A percentile compares a stretch with the other conserved stretches of the same genome.
phyloP scores from a whole-genome alignment of 2,113 vertebrate species.

The Thinocorus orbignyianus region DNA sequence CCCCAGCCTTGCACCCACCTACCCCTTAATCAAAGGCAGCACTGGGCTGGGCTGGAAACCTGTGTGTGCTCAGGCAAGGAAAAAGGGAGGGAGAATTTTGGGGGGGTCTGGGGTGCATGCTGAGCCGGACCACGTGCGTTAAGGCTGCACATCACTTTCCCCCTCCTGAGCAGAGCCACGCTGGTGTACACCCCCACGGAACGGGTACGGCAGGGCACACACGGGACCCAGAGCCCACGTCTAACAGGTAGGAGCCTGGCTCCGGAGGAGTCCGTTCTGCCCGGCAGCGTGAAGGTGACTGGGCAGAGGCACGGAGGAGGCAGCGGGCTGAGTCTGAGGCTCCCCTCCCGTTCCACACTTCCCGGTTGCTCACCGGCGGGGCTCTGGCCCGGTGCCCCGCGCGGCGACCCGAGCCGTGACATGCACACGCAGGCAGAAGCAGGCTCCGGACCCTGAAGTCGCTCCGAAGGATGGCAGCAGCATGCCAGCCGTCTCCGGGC shows the following conservation, averaged over 20 bases:
- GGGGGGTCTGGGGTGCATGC: rapidly evolving
- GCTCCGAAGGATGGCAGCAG: not conserved
- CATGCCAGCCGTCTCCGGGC: not conserved
- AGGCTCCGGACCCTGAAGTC: not conserved
- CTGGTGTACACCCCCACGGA: not conserved
- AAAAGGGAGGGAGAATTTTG: not conserved
- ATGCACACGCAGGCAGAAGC: not conserved
- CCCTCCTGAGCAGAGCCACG: not conserved
- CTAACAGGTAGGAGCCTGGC: not conserved
- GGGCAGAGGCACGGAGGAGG: not conserved
- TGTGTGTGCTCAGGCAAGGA: not conserved
- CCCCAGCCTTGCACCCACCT: not conserved
- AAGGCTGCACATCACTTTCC: not conserved
- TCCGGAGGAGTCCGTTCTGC: not conserved
- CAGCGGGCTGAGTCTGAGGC: not conserved
- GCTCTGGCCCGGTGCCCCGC: not conserved
- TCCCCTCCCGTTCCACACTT: not conserved
- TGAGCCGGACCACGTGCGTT: not conserved
- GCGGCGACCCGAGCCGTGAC: not conserved
- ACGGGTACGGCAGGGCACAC: not conserved
- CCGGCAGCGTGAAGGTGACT: not conserved
- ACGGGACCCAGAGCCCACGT: not conserved
- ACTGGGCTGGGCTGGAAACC: not conserved
- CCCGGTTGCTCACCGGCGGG: not conserved
- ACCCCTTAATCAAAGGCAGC: not conserved